Percentiles rank a stretch among this genome's conserved stretches.
Evolutionary conservation across 2,113 vertebrate species (phyloP).

Genomic region (Columba janthina): DNA sequence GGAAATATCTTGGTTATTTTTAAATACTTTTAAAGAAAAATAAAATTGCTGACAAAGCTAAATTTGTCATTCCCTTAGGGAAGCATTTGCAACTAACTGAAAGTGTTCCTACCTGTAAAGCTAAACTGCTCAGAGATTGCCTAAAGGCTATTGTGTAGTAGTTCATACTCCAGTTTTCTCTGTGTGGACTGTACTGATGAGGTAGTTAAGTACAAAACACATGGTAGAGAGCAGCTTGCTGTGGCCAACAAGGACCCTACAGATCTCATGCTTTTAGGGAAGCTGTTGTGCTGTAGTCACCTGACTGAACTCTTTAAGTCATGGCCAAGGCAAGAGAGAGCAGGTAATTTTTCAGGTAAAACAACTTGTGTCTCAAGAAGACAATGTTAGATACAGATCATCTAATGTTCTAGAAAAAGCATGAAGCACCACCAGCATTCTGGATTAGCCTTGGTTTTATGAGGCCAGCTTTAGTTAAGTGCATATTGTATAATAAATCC

Average conservation of each 20-base stretch:
- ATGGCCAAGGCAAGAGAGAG: not conserved
- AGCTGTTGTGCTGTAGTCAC: not conserved
- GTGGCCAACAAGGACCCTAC: not conserved
- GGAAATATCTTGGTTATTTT: not conserved
- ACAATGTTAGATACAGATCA: not conserved
- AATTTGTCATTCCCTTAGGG: not conserved
- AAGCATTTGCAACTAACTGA: not conserved
- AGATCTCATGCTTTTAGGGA: not conserved
- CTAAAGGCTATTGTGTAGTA: not conserved
- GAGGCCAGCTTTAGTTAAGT: not conserved
- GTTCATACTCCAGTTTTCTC: not conserved
- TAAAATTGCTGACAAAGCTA: slow-evolving; percentile 21
- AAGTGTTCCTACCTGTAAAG: not conserved
- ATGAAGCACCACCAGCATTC: not conserved
- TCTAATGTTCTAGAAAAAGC: not conserved
- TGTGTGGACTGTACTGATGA: not conserved
- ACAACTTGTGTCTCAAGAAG: not conserved
- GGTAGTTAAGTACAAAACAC: not conserved
- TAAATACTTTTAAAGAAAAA: slow-evolving; percentile 44
- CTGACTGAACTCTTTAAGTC: not conserved
- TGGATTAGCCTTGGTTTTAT: not conserved
- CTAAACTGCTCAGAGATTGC: not conserved
- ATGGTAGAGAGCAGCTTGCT: not conserved
- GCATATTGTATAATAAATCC: not conserved
- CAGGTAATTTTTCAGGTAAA: not conserved